A percentile compares a stretch with the other conserved stretches of the same genome.
Evolutionary conservation across 2,113 vertebrate species (phyloP).

Genomic region (Larimichthys crocea): DNA sequence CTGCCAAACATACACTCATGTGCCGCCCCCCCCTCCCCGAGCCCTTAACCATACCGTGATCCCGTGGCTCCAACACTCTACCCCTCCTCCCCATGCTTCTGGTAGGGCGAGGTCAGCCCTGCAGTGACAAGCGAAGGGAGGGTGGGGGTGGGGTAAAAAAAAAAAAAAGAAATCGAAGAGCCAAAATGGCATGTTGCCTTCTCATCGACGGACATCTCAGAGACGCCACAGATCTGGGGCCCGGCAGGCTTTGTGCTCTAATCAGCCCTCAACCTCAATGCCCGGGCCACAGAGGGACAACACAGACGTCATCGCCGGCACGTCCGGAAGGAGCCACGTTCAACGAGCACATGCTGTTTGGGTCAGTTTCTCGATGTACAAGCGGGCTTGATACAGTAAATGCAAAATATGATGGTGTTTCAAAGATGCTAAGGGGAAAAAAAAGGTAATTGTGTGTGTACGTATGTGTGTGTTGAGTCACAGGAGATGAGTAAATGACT

Average conservation of each 20-base stretch:
- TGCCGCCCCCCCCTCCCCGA: conserved; percentile 5
- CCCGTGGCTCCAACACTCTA: conserved; percentile 5
- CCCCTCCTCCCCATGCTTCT: not conserved
- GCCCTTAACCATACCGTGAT: not conserved
- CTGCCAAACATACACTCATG: conserved; percentile 25
- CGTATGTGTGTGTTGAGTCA: conserved; percentile 13
- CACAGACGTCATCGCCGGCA: not conserved
- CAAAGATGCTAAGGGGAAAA: conserved; percentile 1
- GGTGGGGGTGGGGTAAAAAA: not conserved
- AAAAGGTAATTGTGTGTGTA: conserved; percentile 28
- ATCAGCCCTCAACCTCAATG: conserved; percentile 36
- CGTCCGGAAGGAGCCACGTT: conserved; percentile 8
- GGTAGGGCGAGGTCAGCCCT: not conserved
- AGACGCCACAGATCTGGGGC: conserved; percentile 24
- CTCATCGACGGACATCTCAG: conserved; percentile 44
- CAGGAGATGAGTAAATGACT: conserved; percentile 47
- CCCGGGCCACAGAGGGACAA: conserved; percentile 1
- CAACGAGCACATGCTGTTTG: conserved; percentile 16
- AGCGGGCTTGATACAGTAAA: conserved; percentile 64
- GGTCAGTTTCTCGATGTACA: conserved; percentile 56
- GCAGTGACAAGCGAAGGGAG: not conserved
- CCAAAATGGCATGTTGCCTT: conserved; percentile 53
- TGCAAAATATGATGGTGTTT: conserved; percentile 42
- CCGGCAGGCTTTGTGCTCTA: not conserved
- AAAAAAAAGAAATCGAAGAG: conserved; percentile 10